Evolutionary conservation across 1,140 invertebrate species (phyloP).

Genomic region (Brachionus manjavacas): DNA sequence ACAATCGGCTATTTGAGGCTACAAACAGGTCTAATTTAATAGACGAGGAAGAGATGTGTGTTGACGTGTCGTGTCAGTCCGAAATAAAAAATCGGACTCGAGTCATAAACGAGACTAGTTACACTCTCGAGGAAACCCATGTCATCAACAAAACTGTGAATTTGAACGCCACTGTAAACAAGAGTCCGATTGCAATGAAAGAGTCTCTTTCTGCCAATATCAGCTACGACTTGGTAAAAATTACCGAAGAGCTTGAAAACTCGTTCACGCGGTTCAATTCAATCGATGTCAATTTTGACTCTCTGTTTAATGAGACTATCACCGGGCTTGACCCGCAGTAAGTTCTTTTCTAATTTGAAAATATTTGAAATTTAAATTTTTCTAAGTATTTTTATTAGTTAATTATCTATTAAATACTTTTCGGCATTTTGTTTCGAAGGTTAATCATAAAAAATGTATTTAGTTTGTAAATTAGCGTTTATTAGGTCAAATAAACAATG

Average conservation of each 20-base stretch:
- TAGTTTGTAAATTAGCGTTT: not conserved
- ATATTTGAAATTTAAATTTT: too few species aligned
- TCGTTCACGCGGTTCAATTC: not conserved
- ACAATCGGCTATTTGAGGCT: not conserved
- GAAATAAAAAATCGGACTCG: not conserved
- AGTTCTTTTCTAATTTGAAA: not conserved
- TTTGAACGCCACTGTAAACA: not conserved
- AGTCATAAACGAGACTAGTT: not conserved
- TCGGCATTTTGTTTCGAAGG: not conserved
- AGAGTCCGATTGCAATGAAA: slow-evolving; percentile 3
- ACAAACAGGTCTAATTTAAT: not conserved
- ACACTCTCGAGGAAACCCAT: not conserved
- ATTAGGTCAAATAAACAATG: not conserved
- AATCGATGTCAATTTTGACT: not conserved
- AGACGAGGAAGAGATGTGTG: slow-evolving; percentile 19
- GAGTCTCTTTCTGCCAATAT: not conserved
- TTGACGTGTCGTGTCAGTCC: not conserved
- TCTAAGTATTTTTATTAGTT: not conserved
- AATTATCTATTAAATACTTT: not conserved
- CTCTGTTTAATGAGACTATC: not conserved
- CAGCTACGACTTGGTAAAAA: not conserved
- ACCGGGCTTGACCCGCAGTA: not conserved
- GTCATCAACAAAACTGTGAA: not conserved
- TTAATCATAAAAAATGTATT: not conserved
- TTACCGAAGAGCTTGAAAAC: not conserved